phyloP scores from a whole-genome alignment of 1,140 invertebrate species.

The Drosophila lini region DNA sequence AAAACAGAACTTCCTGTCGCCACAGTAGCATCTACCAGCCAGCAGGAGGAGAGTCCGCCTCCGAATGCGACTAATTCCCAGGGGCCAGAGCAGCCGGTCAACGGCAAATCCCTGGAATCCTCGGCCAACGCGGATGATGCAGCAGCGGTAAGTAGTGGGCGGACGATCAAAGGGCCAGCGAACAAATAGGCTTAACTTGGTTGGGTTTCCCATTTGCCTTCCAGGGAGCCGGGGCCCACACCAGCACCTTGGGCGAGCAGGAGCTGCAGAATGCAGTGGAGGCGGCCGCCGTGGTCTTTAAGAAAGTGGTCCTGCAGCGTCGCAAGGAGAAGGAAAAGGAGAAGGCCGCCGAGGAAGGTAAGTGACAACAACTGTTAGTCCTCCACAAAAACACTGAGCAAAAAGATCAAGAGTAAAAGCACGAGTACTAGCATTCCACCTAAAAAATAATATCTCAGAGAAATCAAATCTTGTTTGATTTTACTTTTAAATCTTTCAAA shows the following conservation, averaged over 20 bases:
- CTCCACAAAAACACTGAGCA: constrained; percentile 7
- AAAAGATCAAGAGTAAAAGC: not conserved
- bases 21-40: constrained; percentile 47
- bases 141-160: constrained; percentile 59
- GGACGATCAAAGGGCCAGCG: constrained; percentile 1
- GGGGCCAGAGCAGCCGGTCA: constrained; percentile 33
- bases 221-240: constrained; percentile 51
- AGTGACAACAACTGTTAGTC: constrained; percentile 49
- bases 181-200: constrained; percentile 29
- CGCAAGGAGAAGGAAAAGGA: constrained; percentile 79
- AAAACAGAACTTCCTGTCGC: constrained; percentile 77
- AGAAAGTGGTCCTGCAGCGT: constrained; percentile 83
- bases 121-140: constrained; percentile 44
- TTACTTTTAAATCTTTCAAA: not conserved
- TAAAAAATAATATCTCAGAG: not conserved
- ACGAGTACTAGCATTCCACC: no score
- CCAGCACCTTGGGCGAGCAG: constrained; percentile 86
- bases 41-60: constrained; percentile 24
- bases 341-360: constrained; percentile 80
- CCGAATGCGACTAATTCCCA: not conserved
- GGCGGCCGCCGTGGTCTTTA: constrained; percentile 85
- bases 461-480: not conserved
- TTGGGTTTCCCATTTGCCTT: not conserved
- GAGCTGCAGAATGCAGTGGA: constrained; percentile 85
- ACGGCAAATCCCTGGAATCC: constrained; percentile 48